Base-by-base conservation (phyloP, 2,113 vertebrate species). In the Larimichthys crocea region DNA sequence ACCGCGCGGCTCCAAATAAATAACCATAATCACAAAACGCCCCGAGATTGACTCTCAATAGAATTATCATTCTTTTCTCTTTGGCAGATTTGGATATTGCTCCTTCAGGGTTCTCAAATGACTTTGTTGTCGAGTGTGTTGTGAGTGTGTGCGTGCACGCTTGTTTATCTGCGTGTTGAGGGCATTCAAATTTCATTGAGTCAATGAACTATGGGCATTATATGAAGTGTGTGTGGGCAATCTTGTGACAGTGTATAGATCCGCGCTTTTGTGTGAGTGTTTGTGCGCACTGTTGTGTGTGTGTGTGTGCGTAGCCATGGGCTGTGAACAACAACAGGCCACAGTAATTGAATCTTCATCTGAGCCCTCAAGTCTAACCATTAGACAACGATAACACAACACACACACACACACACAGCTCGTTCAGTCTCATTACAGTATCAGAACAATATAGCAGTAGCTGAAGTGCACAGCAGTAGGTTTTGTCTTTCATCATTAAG, bases 11-110 rank as follows among this genome's bases (percentile, higher is more conserved):
- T 90, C 87, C 91, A 91, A 94, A 95, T 95, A 95, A 95, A 95
- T 95, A 95, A 95, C 93, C 92, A 91, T 94, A 93, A 95, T 95
- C 94, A 95, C 91, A 92, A 94, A 95, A 91, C 77, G 87, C 90
- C 85, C 88, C 85, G 75, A 93, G 93, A 95, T 95, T 90, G 93
- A 91, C 94, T 95, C 94, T 93, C 89, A 92, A 94, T 92, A 94
- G 91, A 92, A 93, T 93, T 93, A 94, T 94, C 91, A 93, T 93
- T 92, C 87, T 92, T 86, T 93, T 92, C 89, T 92, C 91, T 93
- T 93, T 93, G 91, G 87, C 92, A 95, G 91, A 93, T 94, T 91
- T 90, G 91, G 91, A 92, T 94, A 95, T 94, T 92, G 93, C 94
- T 92, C 92, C 92, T 92, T 89, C 84, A 83, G 92, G 93, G 93